Evolutionary conservation across 2,888 invertebrate species (phyloP), one percentile per base, ranked within the genome.

Genomic region (Morpho achilles): DNA sequence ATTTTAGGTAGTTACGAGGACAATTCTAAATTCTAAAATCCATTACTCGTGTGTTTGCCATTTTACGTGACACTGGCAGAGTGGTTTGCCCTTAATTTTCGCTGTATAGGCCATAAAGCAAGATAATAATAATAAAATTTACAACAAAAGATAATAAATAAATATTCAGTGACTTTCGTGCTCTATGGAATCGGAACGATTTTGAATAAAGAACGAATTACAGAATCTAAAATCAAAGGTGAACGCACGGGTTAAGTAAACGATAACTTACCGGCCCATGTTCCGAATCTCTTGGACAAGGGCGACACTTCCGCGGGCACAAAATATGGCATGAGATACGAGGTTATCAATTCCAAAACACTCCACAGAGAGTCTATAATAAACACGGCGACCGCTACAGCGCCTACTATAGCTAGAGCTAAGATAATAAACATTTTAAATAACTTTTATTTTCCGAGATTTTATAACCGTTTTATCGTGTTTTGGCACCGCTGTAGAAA

Each of bases 261-360:
- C 48, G 7, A 54, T 63, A 51, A 69, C 93, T 93, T 80, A 97
- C 97, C 95, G 77, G 97, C 97, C 97, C 97, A 97, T 62, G 94
- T 90, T 71, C 97, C 97, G 79, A 93, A 97, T 77, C 93, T 94
- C 74, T 94, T 93, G 44, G 87, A 74, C 57, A 95, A 78, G 9
- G 91, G 84, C 68, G 91, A 87, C 65, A 93, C 93, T 73, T 94
- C 92, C 56, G 92, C 76, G 0, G 94, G 93, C 65, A 93, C 85
- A 72, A 95, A 93, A 68, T 92, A 93, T 23, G 95, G 95, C 76
- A 93, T 92, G 74, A 95, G 77, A 71, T 94, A 77, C 3, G 94
- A 92, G 67, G 92, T 91, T 48, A 91, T 69, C 57, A 93, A 84
- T 69, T 93, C 92, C 61, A 94, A 68, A 0, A 93, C 74, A 65